Evolutionary conservation across 2,113 vertebrate genomes (phyloP), one percentile per base, ranked within the genome.

Genomic region (Micromys minutus): DNA sequence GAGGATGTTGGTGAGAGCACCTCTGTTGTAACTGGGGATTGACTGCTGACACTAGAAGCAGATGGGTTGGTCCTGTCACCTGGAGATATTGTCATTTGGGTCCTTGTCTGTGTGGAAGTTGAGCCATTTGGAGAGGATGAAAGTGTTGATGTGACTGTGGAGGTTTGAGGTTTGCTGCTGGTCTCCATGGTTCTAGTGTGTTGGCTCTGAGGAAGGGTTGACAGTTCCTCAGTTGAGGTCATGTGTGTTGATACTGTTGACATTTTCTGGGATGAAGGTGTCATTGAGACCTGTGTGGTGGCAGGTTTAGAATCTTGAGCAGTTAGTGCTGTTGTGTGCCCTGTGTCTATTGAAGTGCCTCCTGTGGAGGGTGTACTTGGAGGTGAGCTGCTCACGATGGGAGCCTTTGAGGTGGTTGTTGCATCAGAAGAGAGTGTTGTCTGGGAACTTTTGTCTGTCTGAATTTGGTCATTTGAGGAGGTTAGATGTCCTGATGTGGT

Each of bases 141-240:
- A 65, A 2, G 26, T 1, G 4, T 34, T 1, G n/a, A 29, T 10
- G 13, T 13, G 34, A 12, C 13, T 0, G 1, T 16, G 10, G 3
- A 80, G 5, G 0, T 31, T 24, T 47, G 22, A 6, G 39, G 13
- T 4, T 9, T 1, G 39, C 5, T 52, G 1, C 1, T 67, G 11
- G 5, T 80, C 19, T 10, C 16, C 21, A 21, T 7, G 17, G 8
- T n/a, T 5, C 3, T 19, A 2, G 19, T 36, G 19, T 61, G 90
- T 5, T n/a, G 16, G 1, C 5, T 36, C 74, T 52, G 74, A 65
- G 59, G 7, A 90, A 3, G 1, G 3, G 61, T 45, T 65, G 80
- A 16, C 6, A 7, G 21, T 47, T 34, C 16, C 26, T 85, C 59
- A 85, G 29, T 36, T 9, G 42, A 67, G 1, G 1, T 50, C 19